A percentile compares a stretch with the other conserved stretches of the same genome.
These are phyloP conservation scores for Drosophila truncata DNA, from an alignment of 1,140 invertebrate genomes.

Conservation along the genomic window DNA sequence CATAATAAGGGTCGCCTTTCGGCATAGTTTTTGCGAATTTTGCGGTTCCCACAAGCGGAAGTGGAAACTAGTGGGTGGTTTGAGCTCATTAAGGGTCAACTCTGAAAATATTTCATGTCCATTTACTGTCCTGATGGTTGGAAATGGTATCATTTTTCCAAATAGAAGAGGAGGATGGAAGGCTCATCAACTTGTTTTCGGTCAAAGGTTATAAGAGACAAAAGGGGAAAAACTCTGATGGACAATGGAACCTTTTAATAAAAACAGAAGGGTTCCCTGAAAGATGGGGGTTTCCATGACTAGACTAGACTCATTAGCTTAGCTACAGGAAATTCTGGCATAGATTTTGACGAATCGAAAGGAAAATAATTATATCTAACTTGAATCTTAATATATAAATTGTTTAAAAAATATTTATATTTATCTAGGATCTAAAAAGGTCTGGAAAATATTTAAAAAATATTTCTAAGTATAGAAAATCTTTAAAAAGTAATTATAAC, in stretches of 20 bases:
- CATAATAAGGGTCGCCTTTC: constrained; percentile 27
- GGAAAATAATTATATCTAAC: background rate
- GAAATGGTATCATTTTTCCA: constrained; percentile 38
- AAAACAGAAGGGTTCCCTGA: constrained; percentile 22
- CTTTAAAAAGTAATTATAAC: too few relatives aligned
- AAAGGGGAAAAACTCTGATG: background rate
- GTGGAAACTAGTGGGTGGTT: background rate
- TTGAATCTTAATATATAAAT: background rate
- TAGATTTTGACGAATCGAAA: background rate
- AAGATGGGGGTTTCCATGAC: constrained; percentile 15
- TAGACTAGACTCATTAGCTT: constrained; percentile 10
- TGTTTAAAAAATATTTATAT: background rate
- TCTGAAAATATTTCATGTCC: constrained; percentile 48
- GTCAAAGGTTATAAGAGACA: constrained; percentile 9
- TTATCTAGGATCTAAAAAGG: background rate
- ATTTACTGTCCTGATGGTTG: constrained; percentile 36
- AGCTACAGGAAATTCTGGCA: background rate
- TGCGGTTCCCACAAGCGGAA: constrained; percentile 32
- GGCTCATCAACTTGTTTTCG: constrained; percentile 25
- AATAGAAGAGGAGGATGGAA: background rate
- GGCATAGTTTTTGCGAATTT: constrained; percentile 29
- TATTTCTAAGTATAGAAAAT: too few relatives aligned
- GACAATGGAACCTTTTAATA: constrained; percentile 12
- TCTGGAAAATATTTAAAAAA: too few relatives aligned
- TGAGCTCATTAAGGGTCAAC: constrained; percentile 52